phyloP scores from a whole-genome alignment of 2,797 vertebrate genomes.

The Hipposideros larvatus region DNA sequence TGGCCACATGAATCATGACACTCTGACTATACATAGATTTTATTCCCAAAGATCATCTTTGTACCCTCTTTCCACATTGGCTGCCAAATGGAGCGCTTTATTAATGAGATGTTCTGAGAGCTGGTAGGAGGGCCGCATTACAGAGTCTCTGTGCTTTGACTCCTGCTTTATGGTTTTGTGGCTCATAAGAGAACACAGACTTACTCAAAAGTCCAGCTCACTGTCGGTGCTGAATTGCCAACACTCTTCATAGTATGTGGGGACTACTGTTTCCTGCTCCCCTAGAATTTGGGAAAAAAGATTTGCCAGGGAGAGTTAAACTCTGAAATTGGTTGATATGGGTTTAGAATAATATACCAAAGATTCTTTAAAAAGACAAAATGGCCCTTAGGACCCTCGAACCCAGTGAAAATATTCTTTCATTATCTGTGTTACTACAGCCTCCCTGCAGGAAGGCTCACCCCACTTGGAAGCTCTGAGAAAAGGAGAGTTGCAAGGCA shows the following conservation, averaged over 20 bases:
- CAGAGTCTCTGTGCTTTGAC: slow-evolving; percentile 26
- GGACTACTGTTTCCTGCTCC: neutral
- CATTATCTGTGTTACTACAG: neutral
- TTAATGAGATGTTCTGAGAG: slow-evolving; percentile 23
- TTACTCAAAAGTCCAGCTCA: neutral
- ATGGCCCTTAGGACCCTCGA: neutral
- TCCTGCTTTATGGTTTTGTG: neutral
- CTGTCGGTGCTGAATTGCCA: neutral
- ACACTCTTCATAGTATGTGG: neutral
- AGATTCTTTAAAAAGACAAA: neutral
- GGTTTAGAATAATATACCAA: neutral
- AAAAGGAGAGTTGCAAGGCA: neutral
- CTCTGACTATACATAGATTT: neutral
- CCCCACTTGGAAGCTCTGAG: neutral
- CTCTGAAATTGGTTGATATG: neutral
- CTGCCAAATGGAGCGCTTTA: slow-evolving; percentile 58
- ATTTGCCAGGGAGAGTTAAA: neutral
- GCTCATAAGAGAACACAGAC: neutral
- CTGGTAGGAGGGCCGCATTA: neutral
- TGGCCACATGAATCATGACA: neutral
- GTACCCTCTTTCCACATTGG: neutral
- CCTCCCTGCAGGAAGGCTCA: neutral
- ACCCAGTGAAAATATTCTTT: neutral
- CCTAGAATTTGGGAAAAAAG: neutral
- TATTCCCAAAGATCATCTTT: neutral